phyloP scores from a whole-genome alignment of 2,888 invertebrate species.

The Pseudococcus jackbeardsleyi region DNA sequence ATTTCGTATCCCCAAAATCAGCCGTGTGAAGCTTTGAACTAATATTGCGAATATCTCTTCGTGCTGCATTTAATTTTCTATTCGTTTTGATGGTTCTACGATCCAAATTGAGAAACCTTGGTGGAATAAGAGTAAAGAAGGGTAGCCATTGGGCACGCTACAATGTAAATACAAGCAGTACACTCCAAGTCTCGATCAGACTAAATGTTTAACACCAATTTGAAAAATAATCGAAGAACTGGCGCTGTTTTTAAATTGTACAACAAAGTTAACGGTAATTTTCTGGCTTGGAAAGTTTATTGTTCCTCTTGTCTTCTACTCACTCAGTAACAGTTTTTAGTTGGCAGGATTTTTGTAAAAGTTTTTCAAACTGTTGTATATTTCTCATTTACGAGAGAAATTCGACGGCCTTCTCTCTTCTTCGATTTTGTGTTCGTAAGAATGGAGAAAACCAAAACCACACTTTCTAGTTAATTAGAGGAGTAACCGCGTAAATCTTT shows the following conservation, averaged over 20 bases:
- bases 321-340: constrained; percentile 41
- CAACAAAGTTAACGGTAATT: constrained; percentile 44
- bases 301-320: constrained; percentile 41
- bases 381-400: constrained; percentile 44
- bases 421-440: constrained; percentile 41
- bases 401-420: constrained; percentile 28
- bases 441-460: background rate
- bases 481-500: constrained; percentile 40
- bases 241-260: constrained; percentile 42
- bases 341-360: constrained; percentile 44
- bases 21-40: too few relatives aligned
- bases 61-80: too few relatives aligned
- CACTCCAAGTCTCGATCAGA: background rate
- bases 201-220: background rate
- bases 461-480: constrained; percentile 44
- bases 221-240: constrained; percentile 29
- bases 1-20: too few relatives aligned
- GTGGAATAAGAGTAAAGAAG: background rate
- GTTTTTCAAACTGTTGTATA: constrained; percentile 41
- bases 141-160: too few relatives aligned
- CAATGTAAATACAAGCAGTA: background rate
- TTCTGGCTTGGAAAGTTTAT: constrained; percentile 43
- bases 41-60: too few relatives aligned
- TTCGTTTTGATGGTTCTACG: too few relatives aligned
- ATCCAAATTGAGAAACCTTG: background rate